Evolutionary conservation across 2,113 vertebrate species (phyloP), one percentile per base, ranked within the genome.

Genomic region (Notechis scutatus): DNA sequence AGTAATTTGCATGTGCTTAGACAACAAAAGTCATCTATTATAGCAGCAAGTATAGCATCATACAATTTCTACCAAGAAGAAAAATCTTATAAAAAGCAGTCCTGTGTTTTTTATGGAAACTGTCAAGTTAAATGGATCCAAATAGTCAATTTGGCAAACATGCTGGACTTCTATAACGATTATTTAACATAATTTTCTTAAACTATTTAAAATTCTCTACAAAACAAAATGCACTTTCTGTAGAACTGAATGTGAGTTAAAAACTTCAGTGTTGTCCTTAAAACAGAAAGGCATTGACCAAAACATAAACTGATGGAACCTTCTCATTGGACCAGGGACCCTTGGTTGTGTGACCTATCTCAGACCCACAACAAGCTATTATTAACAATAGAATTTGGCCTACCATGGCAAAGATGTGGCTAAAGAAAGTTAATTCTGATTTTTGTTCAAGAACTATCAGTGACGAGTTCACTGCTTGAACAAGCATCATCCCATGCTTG

Each of bases 71-170:
- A 12, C 1, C 29, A 7, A 26, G 54, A 85, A 18, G 26, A 34
- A 59, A 59, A 57, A 8, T 89, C 47, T 59, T 85, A 14, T 14
- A 89, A 89, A 54, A 81, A 56, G 3, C 39, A 57, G 34, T 11
- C 8, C n/a, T 56, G 14, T 4, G 39, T 57, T 92, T 47, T 91
- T 90, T 50, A 0, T 39, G 42, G 94, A 4, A 61, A 90, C 90
- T 39, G 15, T 74, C 92, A 55, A 29, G 85, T 89, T 93, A 88
- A 89, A 23, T 50, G 64, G 11, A 81, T 94, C 74, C 92, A 90
- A 93, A 92, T 95, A 94, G 92, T 61, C 45, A 8, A 88, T 29
- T 94, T 95, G 91, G 55, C 90, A 92, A 93, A 96, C 87, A 81
- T 21, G 52, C 10, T 52, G 18, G 54, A 18, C 45, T 54, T 54